phyloP scores from a whole-genome alignment of 2,797 vertebrate genomes.

The Enteromius unitaeniatus region DNA sequence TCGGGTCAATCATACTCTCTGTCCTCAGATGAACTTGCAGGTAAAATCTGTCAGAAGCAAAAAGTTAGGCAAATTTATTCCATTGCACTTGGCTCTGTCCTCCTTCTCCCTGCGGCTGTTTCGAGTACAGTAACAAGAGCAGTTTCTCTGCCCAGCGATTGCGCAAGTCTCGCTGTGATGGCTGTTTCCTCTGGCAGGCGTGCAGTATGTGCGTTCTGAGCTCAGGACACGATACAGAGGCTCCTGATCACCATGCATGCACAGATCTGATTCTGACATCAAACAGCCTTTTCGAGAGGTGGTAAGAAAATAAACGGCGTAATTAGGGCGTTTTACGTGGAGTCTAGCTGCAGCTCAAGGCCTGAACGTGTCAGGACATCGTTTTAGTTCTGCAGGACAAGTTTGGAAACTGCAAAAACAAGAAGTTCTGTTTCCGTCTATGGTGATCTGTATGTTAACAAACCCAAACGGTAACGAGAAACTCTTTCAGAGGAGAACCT shows the following conservation, averaged over 20 bases:
- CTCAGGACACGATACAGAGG: slow-evolving; percentile 7
- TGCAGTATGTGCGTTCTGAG: not conserved
- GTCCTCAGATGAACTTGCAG: slow-evolving; percentile 22
- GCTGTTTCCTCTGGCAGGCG: slow-evolving; percentile 21
- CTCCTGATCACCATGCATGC: not conserved
- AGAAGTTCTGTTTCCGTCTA: slow-evolving; percentile 10
- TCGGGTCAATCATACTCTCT: not conserved
- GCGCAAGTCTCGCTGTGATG: slow-evolving; percentile 28
- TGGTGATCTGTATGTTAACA: not conserved
- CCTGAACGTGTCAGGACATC: not conserved
- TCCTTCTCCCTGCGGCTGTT: slow-evolving; percentile 1
- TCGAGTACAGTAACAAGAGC: slow-evolving; percentile 12
- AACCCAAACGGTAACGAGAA: not conserved
- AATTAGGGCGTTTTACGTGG: not conserved
- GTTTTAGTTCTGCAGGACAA: not conserved
- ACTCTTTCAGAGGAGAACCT: not conserved
- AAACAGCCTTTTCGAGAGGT: not conserved
- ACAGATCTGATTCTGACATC: not conserved
- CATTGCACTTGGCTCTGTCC: not conserved
- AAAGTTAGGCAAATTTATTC: not conserved
- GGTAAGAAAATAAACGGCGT: not conserved
- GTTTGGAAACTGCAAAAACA: slow-evolving; percentile 4
- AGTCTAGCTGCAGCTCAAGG: not conserved
- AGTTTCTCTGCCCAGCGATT: slow-evolving; percentile 20
- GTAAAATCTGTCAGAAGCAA: not conserved